phyloP scores from a whole-genome alignment of 2,888 invertebrate genomes.

The Suillia variegata region DNA sequence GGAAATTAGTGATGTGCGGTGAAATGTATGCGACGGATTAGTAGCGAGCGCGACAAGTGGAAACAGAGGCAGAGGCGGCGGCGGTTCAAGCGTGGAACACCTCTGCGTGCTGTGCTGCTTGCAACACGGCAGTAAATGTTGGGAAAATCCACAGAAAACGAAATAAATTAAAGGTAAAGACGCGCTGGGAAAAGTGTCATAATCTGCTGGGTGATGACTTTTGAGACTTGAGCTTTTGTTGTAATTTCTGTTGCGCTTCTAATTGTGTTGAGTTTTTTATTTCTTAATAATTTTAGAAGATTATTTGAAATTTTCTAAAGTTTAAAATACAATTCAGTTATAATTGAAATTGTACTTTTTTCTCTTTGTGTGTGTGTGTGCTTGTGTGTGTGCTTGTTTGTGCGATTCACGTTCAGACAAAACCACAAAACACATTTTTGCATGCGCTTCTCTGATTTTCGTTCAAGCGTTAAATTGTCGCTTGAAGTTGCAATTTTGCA shows the following conservation, averaged over 20 bases:
- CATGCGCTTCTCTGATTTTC: neutral
- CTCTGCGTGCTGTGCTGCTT: neutral
- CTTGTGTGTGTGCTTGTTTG: no score
- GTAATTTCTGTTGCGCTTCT: no score
- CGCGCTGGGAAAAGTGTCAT: slow-evolving; percentile 31
- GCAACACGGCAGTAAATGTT: neutral
- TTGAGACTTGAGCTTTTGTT: no score
- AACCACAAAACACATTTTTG: neutral
- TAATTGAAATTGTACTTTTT: neutral
- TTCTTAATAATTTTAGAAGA: neutral
- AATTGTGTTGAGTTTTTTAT: neutral
- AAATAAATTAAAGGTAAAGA: slow-evolving; percentile 12
- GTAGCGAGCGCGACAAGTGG: slow-evolving; percentile 3
- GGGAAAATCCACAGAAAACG: neutral
- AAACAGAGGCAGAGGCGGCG: slow-evolving; percentile 20
- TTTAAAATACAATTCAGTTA: neutral
- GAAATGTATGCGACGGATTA: slow-evolving; percentile 19
- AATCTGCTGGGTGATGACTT: slow-evolving; percentile 47
- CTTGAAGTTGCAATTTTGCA: neutral
- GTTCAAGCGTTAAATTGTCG: neutral
- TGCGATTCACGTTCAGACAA: no score
- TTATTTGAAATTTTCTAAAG: neutral
- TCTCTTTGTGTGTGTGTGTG: neutral
- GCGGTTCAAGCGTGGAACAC: slow-evolving; percentile 18
- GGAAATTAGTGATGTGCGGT: slow-evolving; percentile 9